Evolutionary conservation across 1,140 invertebrate genomes (phyloP).

Genomic region (Arion vulgaris): DNA sequence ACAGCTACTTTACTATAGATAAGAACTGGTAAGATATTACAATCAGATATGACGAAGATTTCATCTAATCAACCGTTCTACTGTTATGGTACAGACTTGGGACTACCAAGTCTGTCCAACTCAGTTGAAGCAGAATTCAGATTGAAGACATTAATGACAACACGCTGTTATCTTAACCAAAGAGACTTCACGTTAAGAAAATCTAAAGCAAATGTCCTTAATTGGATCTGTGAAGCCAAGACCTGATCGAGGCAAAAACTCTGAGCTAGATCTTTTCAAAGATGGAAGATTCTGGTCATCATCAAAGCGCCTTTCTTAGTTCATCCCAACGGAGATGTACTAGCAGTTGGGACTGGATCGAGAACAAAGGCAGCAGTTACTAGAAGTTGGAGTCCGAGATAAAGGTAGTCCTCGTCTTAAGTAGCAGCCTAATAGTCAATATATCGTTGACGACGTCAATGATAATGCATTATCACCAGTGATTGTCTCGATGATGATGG

Average conservation of each 20-base stretch:
- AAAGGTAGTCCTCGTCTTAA: neutral
- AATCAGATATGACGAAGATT: conserved; percentile 93
- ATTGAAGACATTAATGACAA: conserved; percentile 54
- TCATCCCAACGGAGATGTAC: conserved; percentile 3
- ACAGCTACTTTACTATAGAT: conserved; percentile 10
- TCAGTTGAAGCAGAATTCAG: conserved; percentile 40
- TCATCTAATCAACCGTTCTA: conserved; percentile 84
- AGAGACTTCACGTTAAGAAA: neutral
- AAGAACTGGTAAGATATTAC: conserved; percentile 85
- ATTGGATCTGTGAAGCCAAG: neutral
- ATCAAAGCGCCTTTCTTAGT: neutral
- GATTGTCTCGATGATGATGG: neutral
- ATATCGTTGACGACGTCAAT: conserved; percentile 27
- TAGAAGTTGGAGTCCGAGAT: conserved; percentile 7
- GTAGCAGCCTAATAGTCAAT: neutral
- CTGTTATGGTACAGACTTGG: conserved; percentile 80
- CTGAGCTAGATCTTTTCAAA: conserved; percentile 13
- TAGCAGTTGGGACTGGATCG: conserved; percentile 2
- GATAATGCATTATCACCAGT: conserved; percentile 22
- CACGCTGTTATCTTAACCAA: conserved; percentile 64
- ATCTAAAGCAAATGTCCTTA: neutral
- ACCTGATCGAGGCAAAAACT: conserved; percentile 4
- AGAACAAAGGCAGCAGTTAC: neutral
- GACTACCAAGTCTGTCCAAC: conserved; percentile 33
- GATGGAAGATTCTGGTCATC: neutral